A percentile compares a stretch with the other conserved stretches of the same genome.
phyloP scores from a whole-genome alignment of 2,888 invertebrate species.

The Meandrusa payeni region DNA sequence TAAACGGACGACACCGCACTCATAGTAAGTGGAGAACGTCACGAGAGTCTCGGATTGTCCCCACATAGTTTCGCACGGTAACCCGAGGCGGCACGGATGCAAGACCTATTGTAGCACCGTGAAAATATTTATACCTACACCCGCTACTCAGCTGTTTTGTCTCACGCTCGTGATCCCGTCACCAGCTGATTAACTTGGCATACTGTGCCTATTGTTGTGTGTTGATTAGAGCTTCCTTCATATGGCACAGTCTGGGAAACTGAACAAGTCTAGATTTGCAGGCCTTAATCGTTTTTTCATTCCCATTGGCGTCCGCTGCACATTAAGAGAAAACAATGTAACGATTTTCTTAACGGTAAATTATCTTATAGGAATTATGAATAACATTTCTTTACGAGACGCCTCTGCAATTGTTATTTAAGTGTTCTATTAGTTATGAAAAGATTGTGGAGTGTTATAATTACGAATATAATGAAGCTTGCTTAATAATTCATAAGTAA shows the following conservation, averaged over 20 bases:
- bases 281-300: slow-evolving; percentile 3
- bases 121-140: slow-evolving; percentile 31
- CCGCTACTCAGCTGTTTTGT: slow-evolving; percentile 38
- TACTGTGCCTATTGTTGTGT: slow-evolving; percentile 37
- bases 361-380: no score
- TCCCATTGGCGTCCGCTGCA: slow-evolving; percentile 5
- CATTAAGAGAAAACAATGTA: slow-evolving; percentile 1
- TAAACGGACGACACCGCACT: slow-evolving; percentile 31
- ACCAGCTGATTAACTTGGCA: slow-evolving; percentile 46
- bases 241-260: slow-evolving; percentile 16
- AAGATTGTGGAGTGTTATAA: no score
- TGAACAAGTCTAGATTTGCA: slow-evolving; percentile 4
- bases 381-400: no score
- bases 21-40: slow-evolving; percentile 36
- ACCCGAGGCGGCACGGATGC: slow-evolving; percentile 49
- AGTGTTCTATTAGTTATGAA: no score
- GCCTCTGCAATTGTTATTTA: no score
- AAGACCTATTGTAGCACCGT: slow-evolving; percentile 33
- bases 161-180: slow-evolving; percentile 48
- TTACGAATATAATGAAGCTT: no score
- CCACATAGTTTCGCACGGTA: slow-evolving; percentile 68
- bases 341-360: no score
- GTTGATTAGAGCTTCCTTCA: slow-evolving; percentile 24
- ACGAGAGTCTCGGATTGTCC: slow-evolving; percentile 38
- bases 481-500: no score